Evolutionary conservation across 2,888 invertebrate species (phyloP), one percentile per base, ranked within the genome.

Genomic region (Diplazon laetatorius): DNA sequence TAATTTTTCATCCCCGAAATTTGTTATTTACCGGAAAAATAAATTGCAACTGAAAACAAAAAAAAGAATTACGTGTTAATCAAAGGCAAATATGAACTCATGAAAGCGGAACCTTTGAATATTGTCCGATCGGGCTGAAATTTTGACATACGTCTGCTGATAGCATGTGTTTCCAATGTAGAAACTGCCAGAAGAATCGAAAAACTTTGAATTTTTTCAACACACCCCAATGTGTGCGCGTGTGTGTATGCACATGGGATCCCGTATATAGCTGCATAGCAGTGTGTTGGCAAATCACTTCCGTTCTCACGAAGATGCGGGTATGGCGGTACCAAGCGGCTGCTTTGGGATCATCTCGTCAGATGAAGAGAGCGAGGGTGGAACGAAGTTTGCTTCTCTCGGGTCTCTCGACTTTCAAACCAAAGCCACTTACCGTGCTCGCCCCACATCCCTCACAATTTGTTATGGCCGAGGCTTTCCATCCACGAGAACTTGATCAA

Each of bases 281-380:
- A 63, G 16, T n/a, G 59, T 70, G 73, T 78, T 78, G 73, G 78
- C 78, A 74, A 78, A 78, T 78, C 78, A 78, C 65, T 78, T 74
- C 70, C 78, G 78, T 73, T 78, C 78, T 78, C 78, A 78, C 78
- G 78, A 50, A 78, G 63, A 73, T 78, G 78, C 73, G 73, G 65
- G 65, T 30, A 52, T 52, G 25, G 37, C 37, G 22, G 50, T 14
- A 35, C 20, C n/a, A n/a, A n/a, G 37, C 35, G 18, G 10, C 25
- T 25, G 44, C 30, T 50, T n/a, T 44, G 20, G 65, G 39, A 52
- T 52, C 39, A 39, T 39, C 65, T 22, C 50, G 52, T 37, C 39
- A 4, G 16, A 66, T 50, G 30, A 30, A 52, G 50, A 39, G 46
- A 22, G 39, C 65, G 65, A 52, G 65, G 50, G 65, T 65, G 65